These are phyloP conservation scores for Cryptotis parvus DNA, from an alignment of 2,113 vertebrate genomes.

Conservation along the genomic window DNA sequence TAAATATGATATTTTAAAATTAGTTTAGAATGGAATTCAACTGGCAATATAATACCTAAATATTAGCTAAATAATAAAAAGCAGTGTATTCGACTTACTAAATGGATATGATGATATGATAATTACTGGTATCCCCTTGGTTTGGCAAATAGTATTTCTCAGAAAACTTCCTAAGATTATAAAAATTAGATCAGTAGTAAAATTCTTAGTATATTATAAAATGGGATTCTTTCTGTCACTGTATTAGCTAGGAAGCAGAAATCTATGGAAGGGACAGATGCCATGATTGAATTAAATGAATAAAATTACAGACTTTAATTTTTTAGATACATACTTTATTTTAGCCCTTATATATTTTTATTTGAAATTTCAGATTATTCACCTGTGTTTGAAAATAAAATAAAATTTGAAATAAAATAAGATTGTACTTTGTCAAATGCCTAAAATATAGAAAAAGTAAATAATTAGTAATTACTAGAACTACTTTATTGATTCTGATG, in stretches of 20 bases:
- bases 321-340: background rate
- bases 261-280: background rate
- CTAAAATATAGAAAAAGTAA: background rate
- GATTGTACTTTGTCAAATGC: background rate
- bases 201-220: background rate
- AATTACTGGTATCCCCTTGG: background rate
- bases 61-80: background rate
- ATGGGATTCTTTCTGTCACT: background rate
- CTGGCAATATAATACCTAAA: background rate
- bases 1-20: background rate
- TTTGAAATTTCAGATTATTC: constrained; percentile 13
- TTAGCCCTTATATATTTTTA: constrained; percentile 11
- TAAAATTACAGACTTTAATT: background rate
- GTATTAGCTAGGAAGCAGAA: background rate
- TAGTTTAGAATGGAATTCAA: background rate
- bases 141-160: background rate
- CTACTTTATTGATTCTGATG: background rate
- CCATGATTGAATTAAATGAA: background rate
- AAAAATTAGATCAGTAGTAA: background rate
- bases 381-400: background rate
- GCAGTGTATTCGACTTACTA: background rate
- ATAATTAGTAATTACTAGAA: background rate
- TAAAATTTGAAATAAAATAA: background rate
- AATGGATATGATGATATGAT: background rate
- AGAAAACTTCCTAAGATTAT: background rate